Conservation (phyloP, 2,888 invertebrate genomes). For the Lymantria dispar region DNA sequence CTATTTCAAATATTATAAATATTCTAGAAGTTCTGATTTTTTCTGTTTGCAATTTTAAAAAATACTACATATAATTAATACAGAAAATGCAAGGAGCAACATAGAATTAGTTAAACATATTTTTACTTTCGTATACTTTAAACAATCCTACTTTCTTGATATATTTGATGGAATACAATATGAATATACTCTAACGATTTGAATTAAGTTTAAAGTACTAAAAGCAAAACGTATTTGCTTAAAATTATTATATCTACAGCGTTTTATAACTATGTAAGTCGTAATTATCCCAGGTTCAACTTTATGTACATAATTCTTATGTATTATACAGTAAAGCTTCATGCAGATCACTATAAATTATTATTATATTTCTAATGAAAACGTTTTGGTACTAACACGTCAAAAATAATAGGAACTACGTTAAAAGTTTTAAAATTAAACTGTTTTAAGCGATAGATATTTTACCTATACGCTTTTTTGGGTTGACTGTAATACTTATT, state of each 20-base stretch:
- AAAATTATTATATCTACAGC: slow-evolving; percentile 43
- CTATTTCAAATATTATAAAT: no score
- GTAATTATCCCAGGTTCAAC: slow-evolving; percentile 79
- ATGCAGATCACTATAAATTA: slow-evolving; percentile 57
- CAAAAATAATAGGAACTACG: background rate
- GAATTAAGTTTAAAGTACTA: slow-evolving; percentile 27
- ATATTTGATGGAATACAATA: slow-evolving; percentile 2
- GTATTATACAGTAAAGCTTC: slow-evolving; percentile 67
- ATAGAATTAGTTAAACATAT: no score
- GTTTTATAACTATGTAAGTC: slow-evolving; percentile 74
- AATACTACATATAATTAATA: no score
- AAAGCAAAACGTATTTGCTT: slow-evolving; percentile 34
- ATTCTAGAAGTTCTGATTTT: no score
- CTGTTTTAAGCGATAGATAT: background rate
- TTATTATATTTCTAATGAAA: slow-evolving; percentile 24
- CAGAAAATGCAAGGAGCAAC: no score
- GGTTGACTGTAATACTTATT: no score
- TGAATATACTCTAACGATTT: slow-evolving; percentile 16
- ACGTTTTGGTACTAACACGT: slow-evolving; percentile 21
- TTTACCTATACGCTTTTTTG: background rate
- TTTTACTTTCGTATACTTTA: no score
- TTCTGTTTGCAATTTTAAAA: no score
- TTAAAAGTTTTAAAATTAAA: background rate
- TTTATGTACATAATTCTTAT: slow-evolving; percentile 70
- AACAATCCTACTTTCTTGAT: no score